A percentile compares a stretch with the other conserved stretches of the same genome.
These are phyloP conservation scores for Drosophila micromelanica DNA, from an alignment of 1,140 invertebrate species.

Conservation along the genomic window DNA sequence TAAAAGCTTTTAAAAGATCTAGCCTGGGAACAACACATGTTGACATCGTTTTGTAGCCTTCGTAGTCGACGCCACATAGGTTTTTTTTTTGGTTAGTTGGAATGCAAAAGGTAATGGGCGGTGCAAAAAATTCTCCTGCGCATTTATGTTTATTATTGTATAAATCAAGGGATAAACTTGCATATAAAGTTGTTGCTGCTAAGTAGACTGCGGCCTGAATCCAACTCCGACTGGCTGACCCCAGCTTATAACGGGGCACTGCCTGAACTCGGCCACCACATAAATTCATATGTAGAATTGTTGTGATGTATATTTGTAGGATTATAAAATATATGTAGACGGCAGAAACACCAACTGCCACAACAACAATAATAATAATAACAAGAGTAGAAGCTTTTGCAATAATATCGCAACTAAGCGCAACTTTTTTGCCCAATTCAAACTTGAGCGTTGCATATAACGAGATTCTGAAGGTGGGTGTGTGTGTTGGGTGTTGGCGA, in stretches of 20 bases:
- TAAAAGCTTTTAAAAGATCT: too few species aligned
- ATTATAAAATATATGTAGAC: constrained; percentile 76
- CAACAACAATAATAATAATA: constrained; percentile 18
- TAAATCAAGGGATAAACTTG: constrained; percentile 77
- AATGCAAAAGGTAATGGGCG: neutral
- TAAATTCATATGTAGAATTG: constrained; percentile 51
- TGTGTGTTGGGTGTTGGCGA: constrained; percentile 27
- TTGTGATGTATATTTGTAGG: constrained; percentile 70
- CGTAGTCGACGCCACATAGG: neutral
- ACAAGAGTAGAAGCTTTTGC: constrained; percentile 28
- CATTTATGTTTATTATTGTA: constrained; percentile 79
- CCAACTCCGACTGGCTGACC: constrained; percentile 32
- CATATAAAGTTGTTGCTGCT: constrained; percentile 47
- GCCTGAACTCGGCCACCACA: constrained; percentile 47
- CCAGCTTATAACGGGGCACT: constrained; percentile 57
- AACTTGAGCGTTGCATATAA: constrained; percentile 32
- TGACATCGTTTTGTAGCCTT: neutral
- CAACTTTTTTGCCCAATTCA: constrained; percentile 56
- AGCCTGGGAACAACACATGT: neutral
- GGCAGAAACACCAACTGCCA: constrained; percentile 32
- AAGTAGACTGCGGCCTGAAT: constrained; percentile 6
- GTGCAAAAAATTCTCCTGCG: constrained; percentile 58
- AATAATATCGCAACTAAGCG: constrained; percentile 44
- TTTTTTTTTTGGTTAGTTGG: neutral
- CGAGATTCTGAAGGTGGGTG: neutral